These are phyloP conservation scores for Virgularia gustaviana DNA, from an alignment of 92 coral and sea anemone species.

Conservation along the genomic window DNA sequence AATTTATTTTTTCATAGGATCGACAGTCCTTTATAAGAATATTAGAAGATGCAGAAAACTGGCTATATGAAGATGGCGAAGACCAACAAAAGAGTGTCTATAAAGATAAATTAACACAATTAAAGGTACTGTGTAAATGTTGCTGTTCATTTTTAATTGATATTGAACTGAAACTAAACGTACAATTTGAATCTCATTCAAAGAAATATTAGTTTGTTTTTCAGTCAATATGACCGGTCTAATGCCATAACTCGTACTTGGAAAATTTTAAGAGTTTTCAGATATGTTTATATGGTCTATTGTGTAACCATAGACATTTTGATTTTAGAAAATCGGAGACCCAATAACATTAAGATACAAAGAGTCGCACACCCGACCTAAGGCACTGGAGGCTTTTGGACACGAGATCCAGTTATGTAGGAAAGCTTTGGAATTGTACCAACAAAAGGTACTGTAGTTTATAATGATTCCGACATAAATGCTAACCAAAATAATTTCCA, in stretches of 20 bases:
- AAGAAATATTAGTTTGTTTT: no score
- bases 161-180: no score
- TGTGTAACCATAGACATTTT: neutral
- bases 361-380: conserved; percentile 63
- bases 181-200: no score
- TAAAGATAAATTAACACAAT: conserved; percentile 64
- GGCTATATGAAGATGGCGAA: conserved; percentile 96
- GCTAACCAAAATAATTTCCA: no score
- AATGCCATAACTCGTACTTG: neutral
- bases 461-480: neutral
- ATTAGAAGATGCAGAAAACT: conserved; percentile 71
- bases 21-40: conserved; percentile 50
- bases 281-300: neutral
- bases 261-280: neutral
- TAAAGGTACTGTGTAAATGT: conserved; percentile 55
- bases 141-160: neutral
- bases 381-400: conserved; percentile 81
- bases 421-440: conserved; percentile 64
- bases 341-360: conserved; percentile 67
- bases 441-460: conserved; percentile 63
- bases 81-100: conserved; percentile 78
- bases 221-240: neutral
- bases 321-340: conserved; percentile 74
- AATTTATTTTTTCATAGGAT: conserved; percentile 45
- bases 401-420: conserved; percentile 71